Evolutionary conservation across 2,113 vertebrate species (phyloP).

Genomic region (Ciconia boyciana): DNA sequence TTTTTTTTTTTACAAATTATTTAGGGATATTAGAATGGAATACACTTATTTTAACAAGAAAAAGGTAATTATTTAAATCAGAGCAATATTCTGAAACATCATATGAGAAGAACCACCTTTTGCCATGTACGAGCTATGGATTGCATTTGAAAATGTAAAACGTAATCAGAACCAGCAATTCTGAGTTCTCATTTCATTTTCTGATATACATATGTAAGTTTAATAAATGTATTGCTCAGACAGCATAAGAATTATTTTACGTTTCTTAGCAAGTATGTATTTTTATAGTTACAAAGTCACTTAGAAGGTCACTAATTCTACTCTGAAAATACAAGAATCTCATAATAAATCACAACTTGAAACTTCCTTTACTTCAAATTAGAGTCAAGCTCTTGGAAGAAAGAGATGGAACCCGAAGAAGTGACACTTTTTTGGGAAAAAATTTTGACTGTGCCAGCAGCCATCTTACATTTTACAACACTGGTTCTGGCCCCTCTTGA

Average conservation of each 20-base stretch:
- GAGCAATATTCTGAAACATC: not conserved
- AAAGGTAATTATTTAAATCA: not conserved
- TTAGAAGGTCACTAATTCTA: not conserved
- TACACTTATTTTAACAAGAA: not conserved
- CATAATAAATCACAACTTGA: not conserved
- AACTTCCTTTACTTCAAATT: not conserved
- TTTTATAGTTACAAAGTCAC: not conserved
- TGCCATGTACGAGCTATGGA: not conserved
- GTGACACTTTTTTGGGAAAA: not conserved
- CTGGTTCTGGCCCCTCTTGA: not conserved
- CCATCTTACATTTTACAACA: not conserved
- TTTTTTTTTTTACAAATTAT: not conserved
- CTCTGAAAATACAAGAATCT: not conserved
- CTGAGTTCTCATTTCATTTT: not conserved
- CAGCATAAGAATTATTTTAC: not conserved
- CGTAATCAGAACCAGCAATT: not conserved
- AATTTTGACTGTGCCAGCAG: not conserved
- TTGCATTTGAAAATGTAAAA: conserved; percentile 21
- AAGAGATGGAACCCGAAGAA: not conserved
- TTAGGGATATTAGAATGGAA: not conserved
- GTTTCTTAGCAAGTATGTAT: not conserved
- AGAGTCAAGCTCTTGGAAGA: not conserved
- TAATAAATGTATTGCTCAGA: not conserved
- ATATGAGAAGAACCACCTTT: not conserved
- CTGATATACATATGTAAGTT: not conserved